Base-by-base conservation (phyloP, 2,113 vertebrate genomes). In the Aythya baeri region DNA sequence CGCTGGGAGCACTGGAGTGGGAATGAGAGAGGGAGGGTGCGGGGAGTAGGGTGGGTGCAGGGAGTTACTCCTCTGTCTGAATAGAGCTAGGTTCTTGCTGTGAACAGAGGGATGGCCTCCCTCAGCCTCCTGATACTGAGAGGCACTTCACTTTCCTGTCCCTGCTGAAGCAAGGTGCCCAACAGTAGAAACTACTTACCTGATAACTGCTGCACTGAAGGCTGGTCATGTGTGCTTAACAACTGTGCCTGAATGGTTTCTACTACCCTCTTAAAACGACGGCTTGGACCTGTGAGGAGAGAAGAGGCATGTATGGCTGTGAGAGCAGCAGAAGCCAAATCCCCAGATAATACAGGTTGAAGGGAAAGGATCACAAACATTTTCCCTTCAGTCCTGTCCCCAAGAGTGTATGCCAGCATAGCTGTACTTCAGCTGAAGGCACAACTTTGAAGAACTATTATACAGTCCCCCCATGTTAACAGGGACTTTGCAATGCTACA, bases 231-330 rank as follows among this genome's bases (percentile, higher is more conserved):
- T 97, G 99, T 99, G 98, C 99, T 99, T 98, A 99, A 98, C 98
- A 99, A 98, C 98, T 99, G 99, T 89, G 99, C 98, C 98, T 99
- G 99, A 97, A 99, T 99, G 73, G 99, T 99, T 98, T 99, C 99
- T 96, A 99, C 99, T 94, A 99, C 99, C 96, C 99, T 98, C 98
- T 99, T 99, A 96, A 99, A 99, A 93, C 99, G 99, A 91, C 99
- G 99, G 96, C 99, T 99, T 46, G 99, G 99, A 98, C 99, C 99
- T 99, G 94, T 2, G 13, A 76, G 90, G 91, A 95, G 86, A 95
- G 49, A 95, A 92, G 89, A 94, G 89, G 91, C 49, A 92, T 78
- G 63, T 41, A 83, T 0, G 7, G 62, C 22, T 79, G 62, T 97
- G 88, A 97, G 84, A 95, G 82, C 59, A 83, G 17, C 1, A 1